phyloP scores from a whole-genome alignment of 2,797 vertebrate genomes.

The Iguana delicatissima region DNA sequence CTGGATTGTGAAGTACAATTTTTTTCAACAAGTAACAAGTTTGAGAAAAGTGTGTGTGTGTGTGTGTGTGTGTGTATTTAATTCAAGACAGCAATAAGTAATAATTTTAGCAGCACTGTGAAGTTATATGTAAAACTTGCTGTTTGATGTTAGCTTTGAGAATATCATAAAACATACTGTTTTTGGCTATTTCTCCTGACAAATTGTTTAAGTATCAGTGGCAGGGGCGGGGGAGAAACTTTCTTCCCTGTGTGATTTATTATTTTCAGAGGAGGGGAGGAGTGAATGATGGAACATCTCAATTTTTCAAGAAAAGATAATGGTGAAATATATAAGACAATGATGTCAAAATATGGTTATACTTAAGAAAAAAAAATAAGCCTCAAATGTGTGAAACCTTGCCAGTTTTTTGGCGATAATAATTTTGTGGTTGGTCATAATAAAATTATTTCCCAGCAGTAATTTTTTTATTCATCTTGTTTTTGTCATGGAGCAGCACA shows the following conservation, averaged over 20 bases:
- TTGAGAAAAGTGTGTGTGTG: neutral
- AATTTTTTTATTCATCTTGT: too few relatives aligned
- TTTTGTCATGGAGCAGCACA: too few relatives aligned
- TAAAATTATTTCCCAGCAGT: too few relatives aligned
- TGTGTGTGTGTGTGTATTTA: neutral
- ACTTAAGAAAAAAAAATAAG: neutral
- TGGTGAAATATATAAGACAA: neutral
- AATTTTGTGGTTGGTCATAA: too few relatives aligned
- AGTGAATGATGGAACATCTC: neutral
- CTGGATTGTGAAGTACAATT: neutral
- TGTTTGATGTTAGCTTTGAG: neutral
- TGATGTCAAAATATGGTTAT: neutral
- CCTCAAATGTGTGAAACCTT: too few relatives aligned
- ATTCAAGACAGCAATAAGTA: neutral
- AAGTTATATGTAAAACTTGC: too few relatives aligned
- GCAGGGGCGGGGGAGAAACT: too few relatives aligned
- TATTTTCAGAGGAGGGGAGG: neutral
- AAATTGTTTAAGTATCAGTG: neutral
- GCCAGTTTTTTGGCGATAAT: too few relatives aligned
- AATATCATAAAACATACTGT: neutral
- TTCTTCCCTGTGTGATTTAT: neutral
- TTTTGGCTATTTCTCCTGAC: neutral
- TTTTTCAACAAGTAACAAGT: neutral
- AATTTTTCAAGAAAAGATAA: neutral
- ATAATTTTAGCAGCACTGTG: neutral